Percentiles rank a stretch among this genome's conserved stretches.
Conservation (phyloP, 2,888 invertebrate genomes). For the Hydrotaea cyrtoneurina region DNA sequence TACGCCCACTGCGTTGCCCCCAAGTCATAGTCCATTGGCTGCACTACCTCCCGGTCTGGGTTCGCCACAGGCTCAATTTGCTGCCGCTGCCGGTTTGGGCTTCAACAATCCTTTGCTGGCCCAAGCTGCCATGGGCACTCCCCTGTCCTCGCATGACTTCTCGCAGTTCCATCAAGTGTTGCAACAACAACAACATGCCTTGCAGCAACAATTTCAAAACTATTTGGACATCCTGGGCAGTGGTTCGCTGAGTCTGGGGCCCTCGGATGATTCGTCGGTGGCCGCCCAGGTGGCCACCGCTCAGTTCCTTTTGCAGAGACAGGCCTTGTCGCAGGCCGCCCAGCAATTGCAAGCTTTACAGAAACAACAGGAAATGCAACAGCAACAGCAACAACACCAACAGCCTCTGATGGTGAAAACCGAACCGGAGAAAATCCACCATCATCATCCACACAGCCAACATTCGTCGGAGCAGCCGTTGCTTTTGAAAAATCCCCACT, state of each 20-base stretch:
- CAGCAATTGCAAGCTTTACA: slow-evolving; percentile 92
- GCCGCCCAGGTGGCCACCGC: slow-evolving; percentile 81
- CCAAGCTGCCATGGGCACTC: slow-evolving; percentile 63
- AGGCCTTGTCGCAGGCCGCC: slow-evolving; percentile 91
- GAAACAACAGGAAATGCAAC: slow-evolving; percentile 83
- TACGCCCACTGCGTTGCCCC: slow-evolving; percentile 4
- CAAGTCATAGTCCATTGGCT: slow-evolving; percentile 63
- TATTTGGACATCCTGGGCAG: slow-evolving; percentile 79
- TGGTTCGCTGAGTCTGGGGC: slow-evolving; percentile 74
- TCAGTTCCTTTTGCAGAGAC: slow-evolving; percentile 90
- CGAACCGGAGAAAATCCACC: slow-evolving; percentile 31
- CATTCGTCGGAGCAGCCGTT: slow-evolving; percentile 44
- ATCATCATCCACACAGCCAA: slow-evolving; percentile 60
- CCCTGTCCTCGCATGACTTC: slow-evolving; percentile 77
- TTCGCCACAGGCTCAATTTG: slow-evolving; percentile 76
- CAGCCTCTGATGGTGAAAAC: slow-evolving; percentile 50
- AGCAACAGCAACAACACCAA: slow-evolving; percentile 66
- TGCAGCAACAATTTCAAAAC: slow-evolving; percentile 80
- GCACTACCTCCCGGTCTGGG: slow-evolving; percentile 72
- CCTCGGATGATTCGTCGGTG: slow-evolving; percentile 77
- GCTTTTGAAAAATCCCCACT: slow-evolving; percentile 68
- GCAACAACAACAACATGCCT: slow-evolving; percentile 79
- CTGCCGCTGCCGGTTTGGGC: slow-evolving; percentile 70
- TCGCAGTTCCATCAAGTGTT: slow-evolving; percentile 78
- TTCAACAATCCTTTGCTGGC: slow-evolving; percentile 69